Evolutionary conservation across 1,140 invertebrate species (phyloP).

Genomic region (Oryctes rhinoceros): DNA sequence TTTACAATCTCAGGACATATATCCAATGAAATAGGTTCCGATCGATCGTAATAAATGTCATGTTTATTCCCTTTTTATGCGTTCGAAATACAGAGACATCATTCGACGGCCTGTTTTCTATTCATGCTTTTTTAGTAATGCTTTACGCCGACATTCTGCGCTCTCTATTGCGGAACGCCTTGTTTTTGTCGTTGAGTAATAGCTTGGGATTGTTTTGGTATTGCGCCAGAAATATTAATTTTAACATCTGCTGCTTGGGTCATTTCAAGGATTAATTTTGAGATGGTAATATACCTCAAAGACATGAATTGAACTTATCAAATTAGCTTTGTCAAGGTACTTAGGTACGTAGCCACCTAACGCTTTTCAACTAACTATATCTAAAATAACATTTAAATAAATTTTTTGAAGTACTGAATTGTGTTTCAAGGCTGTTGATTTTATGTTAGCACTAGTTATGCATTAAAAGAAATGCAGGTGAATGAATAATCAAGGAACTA

Average conservation of each 20-base stretch:
- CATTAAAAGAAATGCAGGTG: no score
- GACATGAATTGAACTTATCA: no score
- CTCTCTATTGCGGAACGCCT: not conserved
- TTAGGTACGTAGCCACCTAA: no score
- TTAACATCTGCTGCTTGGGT: not conserved
- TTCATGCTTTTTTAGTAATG: slow-evolving; percentile 21
- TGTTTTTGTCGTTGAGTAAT: slow-evolving; percentile 16
- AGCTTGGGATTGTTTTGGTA: not conserved
- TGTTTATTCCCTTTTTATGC: slow-evolving; percentile 33
- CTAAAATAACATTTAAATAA: no score
- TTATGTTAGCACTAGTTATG: no score
- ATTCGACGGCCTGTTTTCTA: not conserved
- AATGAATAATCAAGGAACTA: no score
- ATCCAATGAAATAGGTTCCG: not conserved
- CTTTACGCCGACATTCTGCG: not conserved
- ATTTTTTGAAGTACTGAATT: no score
- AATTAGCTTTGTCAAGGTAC: no score
- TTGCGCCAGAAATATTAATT: no score
- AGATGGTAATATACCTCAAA: no score
- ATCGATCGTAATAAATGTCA: slow-evolving; percentile 30
- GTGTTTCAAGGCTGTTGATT: no score
- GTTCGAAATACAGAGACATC: slow-evolving; percentile 4
- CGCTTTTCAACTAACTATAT: no score
- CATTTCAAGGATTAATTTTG: not conserved
- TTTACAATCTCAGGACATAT: slow-evolving; percentile 1